Percentiles rank a stretch among this genome's conserved stretches.
Evolutionary conservation across 2,797 vertebrate genomes (phyloP).

Genomic region (Chloroceryle amazona): DNA sequence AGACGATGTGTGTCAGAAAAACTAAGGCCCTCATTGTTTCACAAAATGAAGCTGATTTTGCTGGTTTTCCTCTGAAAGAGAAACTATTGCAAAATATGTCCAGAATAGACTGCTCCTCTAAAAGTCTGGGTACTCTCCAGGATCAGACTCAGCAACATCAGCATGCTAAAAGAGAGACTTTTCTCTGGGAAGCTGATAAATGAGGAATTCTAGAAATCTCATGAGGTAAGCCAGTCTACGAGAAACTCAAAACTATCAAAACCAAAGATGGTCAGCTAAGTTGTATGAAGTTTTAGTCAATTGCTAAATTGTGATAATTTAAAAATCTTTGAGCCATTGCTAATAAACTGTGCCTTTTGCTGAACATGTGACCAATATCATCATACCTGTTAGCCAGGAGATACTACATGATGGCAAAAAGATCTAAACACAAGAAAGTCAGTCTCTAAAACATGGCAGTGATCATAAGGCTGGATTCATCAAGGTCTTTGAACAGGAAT

Average conservation of each 20-base stretch:
- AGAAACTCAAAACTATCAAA: neutral
- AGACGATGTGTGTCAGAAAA: constrained; percentile 2
- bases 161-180: neutral
- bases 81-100: constrained; percentile 1
- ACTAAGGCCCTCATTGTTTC: neutral
- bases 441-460: neutral
- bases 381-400: neutral
- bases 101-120: neutral
- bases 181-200: constrained; percentile 2
- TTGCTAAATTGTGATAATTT: neutral
- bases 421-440: neutral
- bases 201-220: neutral
- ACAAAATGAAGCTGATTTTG: neutral
- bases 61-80: neutral
- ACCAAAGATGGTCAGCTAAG: neutral
- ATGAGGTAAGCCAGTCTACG: neutral
- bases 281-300: neutral
- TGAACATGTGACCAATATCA: neutral
- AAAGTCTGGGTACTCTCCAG: constrained; percentile 15
- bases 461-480: neutral
- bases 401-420: neutral
- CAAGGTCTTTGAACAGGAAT: neutral
- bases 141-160: neutral
- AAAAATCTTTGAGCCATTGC: neutral
- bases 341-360: neutral